phyloP scores from a whole-genome alignment of 2,797 vertebrate genomes.

The Danio tinwini region DNA sequence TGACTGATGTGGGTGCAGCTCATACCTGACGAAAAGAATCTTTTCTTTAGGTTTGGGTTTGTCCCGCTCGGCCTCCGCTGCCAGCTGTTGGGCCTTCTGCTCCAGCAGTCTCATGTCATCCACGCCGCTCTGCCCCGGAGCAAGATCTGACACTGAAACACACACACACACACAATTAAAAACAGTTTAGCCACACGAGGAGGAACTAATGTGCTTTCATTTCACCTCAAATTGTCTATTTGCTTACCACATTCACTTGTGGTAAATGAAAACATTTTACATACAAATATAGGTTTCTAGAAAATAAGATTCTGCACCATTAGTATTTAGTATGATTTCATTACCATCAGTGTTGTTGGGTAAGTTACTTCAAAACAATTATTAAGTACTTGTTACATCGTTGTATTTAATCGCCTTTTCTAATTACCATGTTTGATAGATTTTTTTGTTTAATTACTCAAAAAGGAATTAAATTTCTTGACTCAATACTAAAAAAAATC shows the following conservation, averaged over 20 bases:
- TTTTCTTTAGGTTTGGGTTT: slow-evolving; percentile 89
- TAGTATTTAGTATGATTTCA: background rate
- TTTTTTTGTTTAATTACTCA: too few relatives aligned
- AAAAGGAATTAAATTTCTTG: too few relatives aligned
- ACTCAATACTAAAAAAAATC: too few relatives aligned
- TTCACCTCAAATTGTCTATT: background rate
- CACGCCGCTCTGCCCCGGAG: slow-evolving; percentile 85
- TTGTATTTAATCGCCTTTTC: too few relatives aligned
- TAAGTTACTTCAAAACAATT: too few relatives aligned
- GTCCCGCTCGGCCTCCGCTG: slow-evolving; percentile 87
- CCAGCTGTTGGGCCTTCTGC: slow-evolving; percentile 89
- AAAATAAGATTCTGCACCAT: background rate
- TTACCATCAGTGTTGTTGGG: too few relatives aligned
- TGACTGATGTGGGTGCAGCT: background rate
- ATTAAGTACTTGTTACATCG: too few relatives aligned
- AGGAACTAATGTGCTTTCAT: background rate
- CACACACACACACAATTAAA: background rate
- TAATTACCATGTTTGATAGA: too few relatives aligned
- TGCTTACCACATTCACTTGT: background rate
- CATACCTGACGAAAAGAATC: slow-evolving; percentile 92
- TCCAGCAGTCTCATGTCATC: slow-evolving; percentile 95
- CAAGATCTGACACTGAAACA: slow-evolving; percentile 86
- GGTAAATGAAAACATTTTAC: background rate
- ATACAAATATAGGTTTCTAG: background rate
- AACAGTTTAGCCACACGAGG: background rate